Base-by-base conservation (phyloP, 2,888 invertebrate species). In the Clivina fossor region DNA sequence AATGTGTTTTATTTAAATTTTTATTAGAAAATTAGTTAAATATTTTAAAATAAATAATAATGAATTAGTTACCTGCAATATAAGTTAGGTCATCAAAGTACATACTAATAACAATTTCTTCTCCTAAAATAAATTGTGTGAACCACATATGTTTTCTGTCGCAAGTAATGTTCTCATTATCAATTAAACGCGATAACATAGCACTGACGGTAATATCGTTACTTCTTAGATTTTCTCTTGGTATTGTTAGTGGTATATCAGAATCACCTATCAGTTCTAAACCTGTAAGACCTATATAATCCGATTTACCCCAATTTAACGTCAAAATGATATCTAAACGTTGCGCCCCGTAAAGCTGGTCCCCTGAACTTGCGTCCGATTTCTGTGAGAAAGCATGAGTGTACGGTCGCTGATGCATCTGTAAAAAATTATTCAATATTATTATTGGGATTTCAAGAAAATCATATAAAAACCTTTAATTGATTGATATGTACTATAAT, bases 121-220 rank as follows among this genome's bases (percentile, higher is more conserved):
- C 64, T 2, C 66, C 69, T 2, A 60, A 61, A 49, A 61, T 53
- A 59, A 67, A 71, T 28, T 74, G 75, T 0, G 75, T 71, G 61
- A 79, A 77, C 84, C 85, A 85, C 85, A 85, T 85, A 65, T 88
- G 81, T 43, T 80, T 78, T 26, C 80, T 76, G 40, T 84, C 79
- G 0, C 79, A 80, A 0, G 88, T 85, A 35, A 90, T 75, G 70
- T 87, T 88, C n/a, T 75, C 71, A 2, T 83, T 84, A 68, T 86
- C 83, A 64, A 88, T 78, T 26, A 90, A 70, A 60, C 78, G 80
- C 66, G 69, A 69, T 64, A 80, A 76, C 49, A 78, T 75, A 0
- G 74, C 66, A 7, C 71, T 63, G 5, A 60, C 64, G 0, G 69
- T 69, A 63, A 56, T 57, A 33, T 61, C 53, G 38, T 57, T 64